Base-by-base conservation (phyloP, 2,888 invertebrate species). In the Cheilosia vernalis region DNA sequence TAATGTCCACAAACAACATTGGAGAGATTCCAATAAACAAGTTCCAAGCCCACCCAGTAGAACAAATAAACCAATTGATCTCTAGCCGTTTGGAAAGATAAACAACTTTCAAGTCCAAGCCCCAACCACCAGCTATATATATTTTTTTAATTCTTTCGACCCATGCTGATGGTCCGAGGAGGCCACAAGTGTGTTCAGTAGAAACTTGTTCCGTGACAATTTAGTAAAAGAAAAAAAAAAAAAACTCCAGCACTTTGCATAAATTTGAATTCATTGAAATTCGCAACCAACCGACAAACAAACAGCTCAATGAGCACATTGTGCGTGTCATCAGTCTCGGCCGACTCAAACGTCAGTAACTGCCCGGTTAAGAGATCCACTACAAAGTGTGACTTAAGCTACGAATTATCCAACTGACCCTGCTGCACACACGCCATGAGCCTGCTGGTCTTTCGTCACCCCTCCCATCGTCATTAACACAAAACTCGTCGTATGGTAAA, bases 251-350 rank as follows among this genome's bases (percentile, higher is more conserved):
- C 40, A 51, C 37, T 61, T 55, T 33, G 61, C 69, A 77, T 69
- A 69, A 69, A 77, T 77, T 77, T 69, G 44, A 69, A 69, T 77
- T 69, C 27, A 37, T 37, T 37, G 37, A 4, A 37, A 13, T 61
- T 53, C 44, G 42, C 55, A 55, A 53, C 10, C 13, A 37, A 4
- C 37, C 13, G 4, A 37, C 51, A 51, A 30, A 37, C 61, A 33
- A 78, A 72, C 51, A 51, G 63, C 58, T 60, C 58, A 58, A 51
- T 40, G 44, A 74, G 66, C 4, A 51, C 17, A 66, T 21, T 21
- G 10, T 56, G 63, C 15, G 30, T 51, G 53, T 49, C 72, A 64
- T 79, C 64, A 64, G 37, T 51, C 51, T 27, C 15, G 13, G 13
- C 51, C 4, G 1, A 55, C 47, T n/a, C n/a, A 44, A 66, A 64